Base-by-base conservation (phyloP, 2,797 vertebrate genomes). In the Xerus rutilus region DNA sequence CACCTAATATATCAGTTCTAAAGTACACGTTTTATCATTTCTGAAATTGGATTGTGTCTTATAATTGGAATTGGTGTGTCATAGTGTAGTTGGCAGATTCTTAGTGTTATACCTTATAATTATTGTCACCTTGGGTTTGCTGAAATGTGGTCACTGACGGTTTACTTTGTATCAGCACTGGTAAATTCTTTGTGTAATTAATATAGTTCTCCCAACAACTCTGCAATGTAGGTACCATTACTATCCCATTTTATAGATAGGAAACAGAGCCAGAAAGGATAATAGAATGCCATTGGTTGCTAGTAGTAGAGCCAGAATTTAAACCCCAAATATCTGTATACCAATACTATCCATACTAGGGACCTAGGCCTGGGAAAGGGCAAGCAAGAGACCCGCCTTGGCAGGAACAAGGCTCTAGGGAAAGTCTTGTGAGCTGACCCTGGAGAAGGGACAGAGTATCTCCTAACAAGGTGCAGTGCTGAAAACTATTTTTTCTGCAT, bases 161-260 rank as follows among this genome's bases (percentile, higher is more conserved):
- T 54, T 97, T 91, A 67, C 57, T 91, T 91, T 54, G 28, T 87
- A n/a, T 81, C 49, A 93, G 57, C 32, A 62, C 89, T 74, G 87
- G 14, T 72, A 85, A 89, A 47, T 87, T 57, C n/a, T 70, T 92
- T 54, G 54, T 3, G 0, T 92, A 81, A 45, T 77, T 93, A 89
- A 67, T 35, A 84, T 77, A 78, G 23, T 69, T 94, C 74, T 88
- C 81, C n/a, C 49, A 73, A 45, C 17, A 65, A 39, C 39, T 35
- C 65, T 86, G 17, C 76, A 69, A 59, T 15, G 25, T 72, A 83
- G 65, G 21, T 72, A 35, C 54, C 86, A 1, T 88, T 93, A 18
- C 74, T 54, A 65, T 54, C 35, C 62, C 49, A 57, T 86, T 77
- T 95, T 90, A 92, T 18, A 57, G 73, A 49, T 67, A 57, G 47